Conservation (phyloP, 2,888 invertebrate species). For the Standfussiana lucernea region DNA sequence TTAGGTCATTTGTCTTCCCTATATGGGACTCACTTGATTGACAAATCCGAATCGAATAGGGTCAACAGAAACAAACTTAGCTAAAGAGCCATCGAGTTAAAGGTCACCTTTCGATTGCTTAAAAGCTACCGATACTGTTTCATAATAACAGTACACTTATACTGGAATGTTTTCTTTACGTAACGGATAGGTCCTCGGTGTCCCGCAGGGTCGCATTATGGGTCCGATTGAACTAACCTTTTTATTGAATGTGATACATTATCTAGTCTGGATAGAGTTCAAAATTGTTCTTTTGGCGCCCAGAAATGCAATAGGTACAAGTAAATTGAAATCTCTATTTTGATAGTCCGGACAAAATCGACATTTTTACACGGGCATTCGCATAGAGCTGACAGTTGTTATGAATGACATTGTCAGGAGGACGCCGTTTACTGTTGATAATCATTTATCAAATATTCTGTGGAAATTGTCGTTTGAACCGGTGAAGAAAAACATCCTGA, state of each 20-base stretch:
- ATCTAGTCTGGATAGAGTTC: background rate
- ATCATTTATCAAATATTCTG: background rate
- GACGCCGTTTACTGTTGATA: background rate
- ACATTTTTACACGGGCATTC: background rate
- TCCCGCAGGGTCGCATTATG: background rate
- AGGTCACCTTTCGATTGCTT: background rate
- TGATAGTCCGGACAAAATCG: background rate
- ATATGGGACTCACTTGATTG: background rate
- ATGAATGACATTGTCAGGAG: background rate
- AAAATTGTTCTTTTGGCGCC: background rate
- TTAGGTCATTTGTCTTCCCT: background rate
- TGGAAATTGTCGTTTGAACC: background rate
- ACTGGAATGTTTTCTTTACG: background rate
- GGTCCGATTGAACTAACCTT: background rate
- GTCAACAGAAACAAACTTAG: slow-evolving; percentile 5
- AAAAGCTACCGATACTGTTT: slow-evolving; percentile 17
- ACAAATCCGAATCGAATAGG: background rate
- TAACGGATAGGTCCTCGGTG: background rate
- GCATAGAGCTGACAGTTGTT: background rate
- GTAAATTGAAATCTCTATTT: too few species aligned
- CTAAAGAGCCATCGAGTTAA: background rate
- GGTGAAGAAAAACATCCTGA: background rate
- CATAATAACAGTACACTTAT: background rate
- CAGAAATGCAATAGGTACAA: too few species aligned
- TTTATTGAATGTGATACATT: background rate